Conservation (phyloP, 2,888 invertebrate genomes). For the Erebia palarica region DNA sequence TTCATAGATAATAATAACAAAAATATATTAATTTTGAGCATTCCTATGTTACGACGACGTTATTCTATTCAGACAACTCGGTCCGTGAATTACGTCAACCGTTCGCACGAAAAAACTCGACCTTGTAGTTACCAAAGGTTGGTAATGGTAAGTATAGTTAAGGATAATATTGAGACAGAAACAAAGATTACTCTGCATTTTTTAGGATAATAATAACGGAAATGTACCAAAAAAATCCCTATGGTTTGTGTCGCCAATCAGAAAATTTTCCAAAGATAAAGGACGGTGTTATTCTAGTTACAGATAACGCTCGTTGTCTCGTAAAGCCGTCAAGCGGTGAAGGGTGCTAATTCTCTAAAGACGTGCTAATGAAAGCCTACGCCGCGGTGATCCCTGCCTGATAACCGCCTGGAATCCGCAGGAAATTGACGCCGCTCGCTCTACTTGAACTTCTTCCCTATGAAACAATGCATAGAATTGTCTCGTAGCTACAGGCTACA, state of each 20-base stretch:
- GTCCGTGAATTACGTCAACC: too few species aligned
- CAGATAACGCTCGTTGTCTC: slow-evolving; percentile 23
- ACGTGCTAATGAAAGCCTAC: slow-evolving; percentile 76
- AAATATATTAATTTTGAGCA: too few species aligned
- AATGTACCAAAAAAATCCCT: not conserved
- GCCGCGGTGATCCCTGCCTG: slow-evolving; percentile 63
- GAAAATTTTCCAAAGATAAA: not conserved
- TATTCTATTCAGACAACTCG: too few species aligned
- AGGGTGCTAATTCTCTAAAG: slow-evolving; percentile 43
- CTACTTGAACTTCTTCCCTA: slow-evolving; percentile 50
- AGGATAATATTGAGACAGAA: too few species aligned
- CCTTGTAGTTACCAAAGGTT: too few species aligned
- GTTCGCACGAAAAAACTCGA: too few species aligned
- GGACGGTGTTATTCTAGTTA: slow-evolving; percentile 3
- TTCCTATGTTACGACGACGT: too few species aligned
- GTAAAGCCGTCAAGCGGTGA: slow-evolving; percentile 32
- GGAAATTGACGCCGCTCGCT: slow-evolving; percentile 75
- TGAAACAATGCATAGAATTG: not conserved
- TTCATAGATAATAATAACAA: too few species aligned
- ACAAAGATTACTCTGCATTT: not conserved
- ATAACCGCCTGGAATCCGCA: slow-evolving; percentile 73
- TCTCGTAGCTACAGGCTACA: slow-evolving; percentile 8
- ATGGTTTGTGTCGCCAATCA: not conserved
- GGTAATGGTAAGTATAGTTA: too few species aligned
- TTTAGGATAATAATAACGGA: not conserved